Evolutionary conservation across 1,140 invertebrate species (phyloP), one percentile per base, ranked within the genome.

Genomic region (Bombus polaris): DNA sequence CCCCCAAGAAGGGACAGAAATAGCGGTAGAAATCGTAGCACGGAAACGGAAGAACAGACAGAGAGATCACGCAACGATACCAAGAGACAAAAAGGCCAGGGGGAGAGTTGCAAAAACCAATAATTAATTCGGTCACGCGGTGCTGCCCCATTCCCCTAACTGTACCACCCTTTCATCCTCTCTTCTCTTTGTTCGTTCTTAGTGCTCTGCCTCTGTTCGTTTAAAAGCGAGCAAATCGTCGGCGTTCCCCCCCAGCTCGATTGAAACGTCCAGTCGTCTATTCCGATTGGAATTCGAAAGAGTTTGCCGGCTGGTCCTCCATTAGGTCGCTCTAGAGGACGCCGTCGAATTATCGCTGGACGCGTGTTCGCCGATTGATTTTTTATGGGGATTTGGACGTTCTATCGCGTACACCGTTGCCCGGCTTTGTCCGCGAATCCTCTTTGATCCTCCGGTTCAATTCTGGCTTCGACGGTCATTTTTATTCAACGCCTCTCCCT

Each of bases 51-150:
- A 82, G 87, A 62, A 79, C 82, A 44, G 12, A 53, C 42, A 53
- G 28, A 47, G 76, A 72, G 68, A 39, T 81, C 10, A n/a, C 13
- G 59, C 44, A 15, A 18, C 37, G 76, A 68, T 74, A 78, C n/a
- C n/a, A 42, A 32, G 72, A 35, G 15, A 53, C 73, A 79, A 83
- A 87, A 91, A 82, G 84, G 65, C 53, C 42, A 66, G 22, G 62
- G 80, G 44, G 35, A 74, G 3, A 78, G 81, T 25, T 28, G 73
- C 13, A 85, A 89, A 90, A 90, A 89, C 88, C 88, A 82, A 90
- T 89, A 90, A 90, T 90, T 90, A 90, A 90, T 90, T 90, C 85
- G 82, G 88, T 89, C 89, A 89, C 88, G 79, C 59, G n/a, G 75
- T 53, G 57, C 81, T 73, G 53, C 85, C 62, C 78, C 76, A 37